Evolutionary conservation across 2,888 invertebrate genomes (phyloP), one percentile per base, ranked within the genome.

Genomic region (Campaea margaritaria): DNA sequence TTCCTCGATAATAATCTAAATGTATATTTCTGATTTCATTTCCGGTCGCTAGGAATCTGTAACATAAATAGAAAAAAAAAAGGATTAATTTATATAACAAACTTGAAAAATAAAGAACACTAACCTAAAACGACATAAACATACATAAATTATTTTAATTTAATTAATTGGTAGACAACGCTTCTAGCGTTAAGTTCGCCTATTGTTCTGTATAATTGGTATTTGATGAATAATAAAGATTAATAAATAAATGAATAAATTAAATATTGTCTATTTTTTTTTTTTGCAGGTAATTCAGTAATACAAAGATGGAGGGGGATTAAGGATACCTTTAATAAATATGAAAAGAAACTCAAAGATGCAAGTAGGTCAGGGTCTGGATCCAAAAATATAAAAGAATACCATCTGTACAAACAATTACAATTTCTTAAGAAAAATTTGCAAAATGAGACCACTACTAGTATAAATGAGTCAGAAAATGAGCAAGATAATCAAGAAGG

Each of bases 271-370:
- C 52, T 61, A 57, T 49, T 62, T 47, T 52, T 50, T 52, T 55
- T 62, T 67, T 65, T 68, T n/a, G 48, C 64, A 66, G 65, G 68
- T 66, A 68, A 65, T 66, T 46, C 38, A 65, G 57, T 67, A 67
- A 34, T 64, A 59, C 46, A 70, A 62, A 70, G 46, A 64, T 68
- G 64, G 70, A 68, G 62, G 46, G 64, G 57, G 63, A 71, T 73
- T 45, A 71, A 67, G 46, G 71, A 71, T 71, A 67, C 55, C 51
- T 70, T 68, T 63, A 58, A 63, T 58, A 73, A 65, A 62, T 71
- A 59, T 53, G 49, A 55, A 69, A 69, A 68, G 62, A 69, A 69
- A 69, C 62, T 72, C 48, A 67, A 72, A 70, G 64, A 67, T 62
- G 63, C 58, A 65, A 67, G 45, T 57, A 55, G 67, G 55, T 72